These are phyloP conservation scores for Psylliodes chrysocephalus DNA, from an alignment of 2,888 invertebrate species.

Conservation along the genomic window DNA sequence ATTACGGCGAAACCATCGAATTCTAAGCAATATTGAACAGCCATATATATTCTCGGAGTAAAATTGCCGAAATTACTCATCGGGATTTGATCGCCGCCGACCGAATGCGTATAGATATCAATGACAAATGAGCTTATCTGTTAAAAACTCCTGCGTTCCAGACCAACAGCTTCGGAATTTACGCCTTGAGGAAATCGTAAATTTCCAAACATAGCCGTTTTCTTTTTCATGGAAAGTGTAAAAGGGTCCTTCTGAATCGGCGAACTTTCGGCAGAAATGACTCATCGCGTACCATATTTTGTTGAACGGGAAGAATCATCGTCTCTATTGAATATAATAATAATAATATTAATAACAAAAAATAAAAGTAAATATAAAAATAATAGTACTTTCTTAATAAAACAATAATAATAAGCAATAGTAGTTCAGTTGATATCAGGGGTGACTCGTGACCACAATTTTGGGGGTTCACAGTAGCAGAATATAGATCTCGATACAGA, in stretches of 20 bases:
- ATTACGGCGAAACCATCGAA: constrained; percentile 1
- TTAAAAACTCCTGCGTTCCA: constrained; percentile 61
- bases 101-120: constrained; percentile 57
- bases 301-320: too few species aligned
- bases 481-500: too few species aligned
- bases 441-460: too few species aligned
- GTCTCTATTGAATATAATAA: too few species aligned
- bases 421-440: too few species aligned
- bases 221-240: constrained; percentile 59
- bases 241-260: constrained; percentile 51
- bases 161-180: constrained; percentile 60
- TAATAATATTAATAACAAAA: too few species aligned
- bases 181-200: constrained; percentile 60
- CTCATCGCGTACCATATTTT: constrained; percentile 44
- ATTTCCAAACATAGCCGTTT: constrained; percentile 55
- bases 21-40: constrained; percentile 24
- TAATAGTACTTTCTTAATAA: too few species aligned
- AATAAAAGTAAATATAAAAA: too few species aligned
- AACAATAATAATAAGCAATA: too few species aligned
- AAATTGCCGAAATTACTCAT: constrained; percentile 55
- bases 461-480: too few species aligned
- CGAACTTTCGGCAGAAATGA: constrained; percentile 50
- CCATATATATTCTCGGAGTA: constrained; percentile 40
- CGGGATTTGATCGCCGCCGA: constrained; percentile 55
- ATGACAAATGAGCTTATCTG: constrained; percentile 61